Evolutionary conservation across 2,888 invertebrate genomes (phyloP), one percentile per base, ranked within the genome.

Genomic region (Meghimatium bilineatum): DNA sequence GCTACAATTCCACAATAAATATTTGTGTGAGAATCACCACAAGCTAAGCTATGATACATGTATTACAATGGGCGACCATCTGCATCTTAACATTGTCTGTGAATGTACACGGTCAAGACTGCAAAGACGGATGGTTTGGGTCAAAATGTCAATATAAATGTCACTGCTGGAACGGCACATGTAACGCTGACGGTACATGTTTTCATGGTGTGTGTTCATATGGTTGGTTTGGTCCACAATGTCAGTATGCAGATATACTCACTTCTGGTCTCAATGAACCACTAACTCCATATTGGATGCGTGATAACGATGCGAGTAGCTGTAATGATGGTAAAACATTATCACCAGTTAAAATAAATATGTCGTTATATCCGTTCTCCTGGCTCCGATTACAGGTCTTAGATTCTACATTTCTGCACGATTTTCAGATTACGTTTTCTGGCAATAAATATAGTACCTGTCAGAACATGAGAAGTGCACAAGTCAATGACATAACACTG

Each of bases 171-270:
- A n/a, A n/a, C n/a, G n/a, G 5, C 1, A 26, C 5, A 26, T 38
- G 36, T 26, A 71, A 12, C 20, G 6, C 17, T 56, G 56, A 56
- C 20, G 56, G 56, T n/a, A n/a, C 8, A 23, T 23, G 17, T 56
- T 8, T 56, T 23, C 32, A 34, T 17, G 34, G 6, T 1, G 8
- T 32, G n/a, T 71, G 71, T 38, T 23, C 6, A 26, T 36, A 20
- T 1, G 71, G 71, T 71, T 71, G 71, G 71, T 71, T 71, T 71
- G 71, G 71, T 38, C 71, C 71, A 71, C 26, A 12, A 38, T 71
- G 71, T 26, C 71, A 71, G 38, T 71, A 71, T 71, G 26, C 38
- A 36, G 71, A 71, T 71, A 26, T 71, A n/a, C 23, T 71, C 6
- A 36, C 23, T 38, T 26, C 36, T 17, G 38, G 38, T 38, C 8